Conservation (phyloP, 2,888 invertebrate genomes). For the Cataglyphis altisquamis region DNA sequence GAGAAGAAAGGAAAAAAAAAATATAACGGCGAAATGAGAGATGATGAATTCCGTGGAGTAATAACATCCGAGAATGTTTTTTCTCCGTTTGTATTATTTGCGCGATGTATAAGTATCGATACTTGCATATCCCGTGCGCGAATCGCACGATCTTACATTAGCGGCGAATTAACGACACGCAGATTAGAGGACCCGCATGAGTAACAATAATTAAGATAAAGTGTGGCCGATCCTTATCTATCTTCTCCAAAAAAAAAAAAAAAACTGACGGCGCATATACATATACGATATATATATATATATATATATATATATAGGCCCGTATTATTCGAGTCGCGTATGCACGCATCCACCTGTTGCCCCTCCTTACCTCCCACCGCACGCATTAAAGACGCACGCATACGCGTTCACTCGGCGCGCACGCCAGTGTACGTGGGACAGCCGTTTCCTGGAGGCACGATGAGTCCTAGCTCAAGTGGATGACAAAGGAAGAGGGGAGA, state of each 20-base stretch:
- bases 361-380: constrained; percentile 70
- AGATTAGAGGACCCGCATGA: constrained; percentile 54
- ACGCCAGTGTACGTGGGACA: constrained; percentile 42
- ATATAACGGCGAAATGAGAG: constrained; percentile 22
- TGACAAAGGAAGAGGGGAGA: constrained; percentile 47
- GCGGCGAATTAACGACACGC: constrained; percentile 63
- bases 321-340: constrained; percentile 72
- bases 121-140: constrained; percentile 1
- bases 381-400: constrained; percentile 51
- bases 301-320: constrained; percentile 16
- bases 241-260: constrained; percentile 34
- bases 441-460: constrained; percentile 70
- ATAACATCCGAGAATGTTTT: constrained; percentile 17
- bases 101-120: constrained; percentile 1
- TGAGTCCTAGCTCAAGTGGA: constrained; percentile 62
- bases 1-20: background rate
- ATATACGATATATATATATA: background rate
- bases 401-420: constrained; percentile 35
- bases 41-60: constrained; percentile 32
- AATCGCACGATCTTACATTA: constrained; percentile 18
- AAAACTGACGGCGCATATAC: background rate
- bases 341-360: constrained; percentile 81
- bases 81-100: constrained; percentile 50
- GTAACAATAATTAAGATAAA: constrained; percentile 70
- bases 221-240: constrained; percentile 55